phyloP scores from a whole-genome alignment of 1,140 invertebrate genomes.

The Penaeus vannamei region DNA sequence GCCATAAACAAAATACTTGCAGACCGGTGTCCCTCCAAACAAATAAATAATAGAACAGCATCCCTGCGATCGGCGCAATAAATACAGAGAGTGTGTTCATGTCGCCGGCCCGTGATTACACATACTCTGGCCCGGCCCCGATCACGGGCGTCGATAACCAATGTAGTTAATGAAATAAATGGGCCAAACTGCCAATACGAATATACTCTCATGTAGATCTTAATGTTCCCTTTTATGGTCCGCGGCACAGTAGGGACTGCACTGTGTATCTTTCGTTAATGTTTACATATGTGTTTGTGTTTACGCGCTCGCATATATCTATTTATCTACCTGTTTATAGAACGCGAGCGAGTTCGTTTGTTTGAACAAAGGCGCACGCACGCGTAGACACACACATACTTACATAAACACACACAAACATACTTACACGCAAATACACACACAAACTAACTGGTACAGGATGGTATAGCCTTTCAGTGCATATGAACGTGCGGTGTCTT shows the following conservation, averaged over 20 bases:
- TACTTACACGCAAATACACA: background rate
- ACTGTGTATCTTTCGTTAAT: too few relatives aligned
- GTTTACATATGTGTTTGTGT: too few relatives aligned
- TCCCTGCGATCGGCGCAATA: background rate
- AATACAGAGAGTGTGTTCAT: background rate
- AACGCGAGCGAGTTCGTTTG: too few relatives aligned
- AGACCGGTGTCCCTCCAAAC: too few relatives aligned
- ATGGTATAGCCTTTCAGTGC: background rate
- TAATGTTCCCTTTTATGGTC: conserved; percentile 16
- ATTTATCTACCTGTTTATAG: too few relatives aligned
- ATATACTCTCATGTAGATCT: conserved; percentile 44
- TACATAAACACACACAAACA: background rate
- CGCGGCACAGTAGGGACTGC: too few relatives aligned
- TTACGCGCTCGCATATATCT: too few relatives aligned
- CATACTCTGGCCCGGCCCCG: conserved; percentile 25
- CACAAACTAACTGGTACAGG: background rate
- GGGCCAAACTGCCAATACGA: conserved; percentile 44
- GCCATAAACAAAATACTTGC: too few relatives aligned
- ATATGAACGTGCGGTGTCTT: background rate
- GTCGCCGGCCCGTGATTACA: conserved; percentile 34
- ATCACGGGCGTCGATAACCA: conserved; percentile 47
- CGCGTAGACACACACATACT: background rate
- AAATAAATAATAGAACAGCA: too few relatives aligned
- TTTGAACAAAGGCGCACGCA: too few relatives aligned
- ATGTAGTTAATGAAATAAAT: conserved; percentile 59